Evolutionary conservation across 2,797 vertebrate species (phyloP).

Genomic region (Amblyopsis hoosieri): DNA sequence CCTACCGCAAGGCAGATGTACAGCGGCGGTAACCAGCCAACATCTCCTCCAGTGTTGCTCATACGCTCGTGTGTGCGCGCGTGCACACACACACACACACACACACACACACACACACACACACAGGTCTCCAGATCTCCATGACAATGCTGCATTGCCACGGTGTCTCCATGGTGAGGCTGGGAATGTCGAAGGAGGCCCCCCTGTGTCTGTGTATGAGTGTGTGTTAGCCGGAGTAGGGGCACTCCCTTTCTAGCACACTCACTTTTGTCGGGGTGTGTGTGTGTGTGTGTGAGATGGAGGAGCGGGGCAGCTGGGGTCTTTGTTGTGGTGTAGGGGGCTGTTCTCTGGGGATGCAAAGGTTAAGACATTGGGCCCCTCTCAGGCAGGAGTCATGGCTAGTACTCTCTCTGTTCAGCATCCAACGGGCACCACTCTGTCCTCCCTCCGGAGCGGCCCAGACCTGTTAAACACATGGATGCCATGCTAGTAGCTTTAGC

Average conservation of each 20-base stretch:
- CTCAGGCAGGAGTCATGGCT: conserved; percentile 71
- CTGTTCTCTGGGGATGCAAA: conserved; percentile 73
- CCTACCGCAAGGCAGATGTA: conserved; percentile 37
- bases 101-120: conserved; percentile 35
- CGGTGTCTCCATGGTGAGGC: conserved; percentile 89
- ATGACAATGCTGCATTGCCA: conserved; percentile 91
- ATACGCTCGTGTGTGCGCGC: too few relatives aligned
- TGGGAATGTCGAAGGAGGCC: conserved; percentile 81
- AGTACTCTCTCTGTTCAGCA: conserved; percentile 40
- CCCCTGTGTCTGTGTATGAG: conserved; percentile 61
- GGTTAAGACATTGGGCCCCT: conserved; percentile 74
- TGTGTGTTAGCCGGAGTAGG: conserved; percentile 21
- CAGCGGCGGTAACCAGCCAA: conserved; percentile 64
- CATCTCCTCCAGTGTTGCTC: conserved; percentile 46
- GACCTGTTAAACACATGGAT: conserved; percentile 26
- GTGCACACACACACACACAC: conserved; percentile 18
- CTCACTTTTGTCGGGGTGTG: conserved; percentile 47
- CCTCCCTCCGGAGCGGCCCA: conserved; percentile 32
- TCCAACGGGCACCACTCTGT: conserved; percentile 38
- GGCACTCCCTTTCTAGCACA: neutral
- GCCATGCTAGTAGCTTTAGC: neutral
- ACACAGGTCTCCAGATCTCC: conserved; percentile 86
- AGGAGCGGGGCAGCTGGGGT: conserved; percentile 81
- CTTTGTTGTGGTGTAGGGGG: conserved; percentile 81
- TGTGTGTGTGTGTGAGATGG: conserved; percentile 45